Percentiles rank a stretch among this genome's conserved stretches.
These are phyloP conservation scores for Chamaetylas fuelleborni DNA, from an alignment of 2,113 vertebrate species.

Conservation along the genomic window DNA sequence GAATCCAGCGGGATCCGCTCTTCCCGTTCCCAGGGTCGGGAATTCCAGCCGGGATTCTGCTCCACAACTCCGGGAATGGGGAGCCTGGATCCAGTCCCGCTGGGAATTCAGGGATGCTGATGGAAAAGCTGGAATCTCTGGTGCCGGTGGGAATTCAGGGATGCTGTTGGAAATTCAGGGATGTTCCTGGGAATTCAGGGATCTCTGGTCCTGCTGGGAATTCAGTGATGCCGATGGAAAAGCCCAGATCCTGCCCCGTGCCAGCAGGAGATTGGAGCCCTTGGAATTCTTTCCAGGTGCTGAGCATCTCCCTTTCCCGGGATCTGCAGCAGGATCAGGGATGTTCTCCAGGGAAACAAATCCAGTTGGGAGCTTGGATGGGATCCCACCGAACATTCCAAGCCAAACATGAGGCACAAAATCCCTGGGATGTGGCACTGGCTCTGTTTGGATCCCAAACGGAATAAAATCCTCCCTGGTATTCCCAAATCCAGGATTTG, in stretches of 20 bases:
- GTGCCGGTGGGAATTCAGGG: background rate
- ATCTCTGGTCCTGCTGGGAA: background rate
- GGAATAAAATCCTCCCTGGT: background rate
- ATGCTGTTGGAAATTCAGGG: background rate
- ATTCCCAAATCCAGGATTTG: background rate
- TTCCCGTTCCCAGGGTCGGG: background rate
- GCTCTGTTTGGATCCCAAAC: background rate
- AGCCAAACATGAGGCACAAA: background rate
- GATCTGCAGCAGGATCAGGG: rapidly evolving
- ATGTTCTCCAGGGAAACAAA: background rate
- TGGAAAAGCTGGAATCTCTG: background rate
- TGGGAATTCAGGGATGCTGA: background rate
- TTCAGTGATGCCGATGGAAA: background rate
- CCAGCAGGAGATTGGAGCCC: background rate
- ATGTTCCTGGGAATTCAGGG: too few species aligned
- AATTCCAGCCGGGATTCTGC: background rate
- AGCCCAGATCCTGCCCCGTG: rapidly evolving
- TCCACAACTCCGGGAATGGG: background rate
- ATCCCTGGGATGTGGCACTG: background rate
- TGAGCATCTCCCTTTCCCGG: rapidly evolving
- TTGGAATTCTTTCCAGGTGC: background rate
- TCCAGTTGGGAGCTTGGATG: background rate
- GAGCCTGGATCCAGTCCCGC: rapidly evolving
- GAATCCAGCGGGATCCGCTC: background rate
- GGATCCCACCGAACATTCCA: background rate